Evolutionary conservation across 2,113 vertebrate species (phyloP).

Genomic region (Labeo catla): DNA sequence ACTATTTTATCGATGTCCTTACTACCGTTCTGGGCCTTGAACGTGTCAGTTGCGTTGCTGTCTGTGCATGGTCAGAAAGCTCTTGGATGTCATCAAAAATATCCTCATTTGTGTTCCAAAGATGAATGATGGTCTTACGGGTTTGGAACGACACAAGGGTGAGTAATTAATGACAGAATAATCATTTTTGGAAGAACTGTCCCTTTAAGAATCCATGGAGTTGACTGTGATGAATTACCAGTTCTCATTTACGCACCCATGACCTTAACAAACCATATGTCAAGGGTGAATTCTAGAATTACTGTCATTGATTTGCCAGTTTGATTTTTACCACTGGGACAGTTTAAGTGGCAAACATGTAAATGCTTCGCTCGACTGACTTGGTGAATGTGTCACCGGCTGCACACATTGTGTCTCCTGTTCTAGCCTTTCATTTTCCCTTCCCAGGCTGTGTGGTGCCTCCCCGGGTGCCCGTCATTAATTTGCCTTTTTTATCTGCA

Average conservation of each 20-base stretch:
- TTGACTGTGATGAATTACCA: constrained; percentile 1
- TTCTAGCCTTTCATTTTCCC: constrained; percentile 51
- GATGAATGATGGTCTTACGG: too few species aligned
- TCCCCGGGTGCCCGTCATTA: constrained; percentile 51
- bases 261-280: constrained; percentile 16
- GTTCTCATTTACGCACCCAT: neutral
- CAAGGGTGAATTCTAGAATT: constrained; percentile 30
- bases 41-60: too few species aligned
- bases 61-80: too few species aligned
- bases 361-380: constrained; percentile 33
- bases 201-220: neutral
- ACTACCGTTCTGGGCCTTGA: too few species aligned
- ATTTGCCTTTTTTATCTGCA: constrained; percentile 59
- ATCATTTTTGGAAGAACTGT: neutral
- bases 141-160: neutral
- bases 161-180: neutral
- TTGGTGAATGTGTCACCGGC: constrained; percentile 27
- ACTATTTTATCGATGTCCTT: too few species aligned
- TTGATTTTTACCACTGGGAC: constrained; percentile 26
- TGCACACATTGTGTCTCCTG: constrained; percentile 46
- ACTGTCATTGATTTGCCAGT: constrained; percentile 23
- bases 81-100: too few species aligned
- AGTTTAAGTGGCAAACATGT: constrained; percentile 44
- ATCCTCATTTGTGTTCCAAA: too few species aligned
- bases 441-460: constrained; percentile 23